Base-by-base conservation (phyloP, 2,888 invertebrate genomes). In the Euproctis similis region DNA sequence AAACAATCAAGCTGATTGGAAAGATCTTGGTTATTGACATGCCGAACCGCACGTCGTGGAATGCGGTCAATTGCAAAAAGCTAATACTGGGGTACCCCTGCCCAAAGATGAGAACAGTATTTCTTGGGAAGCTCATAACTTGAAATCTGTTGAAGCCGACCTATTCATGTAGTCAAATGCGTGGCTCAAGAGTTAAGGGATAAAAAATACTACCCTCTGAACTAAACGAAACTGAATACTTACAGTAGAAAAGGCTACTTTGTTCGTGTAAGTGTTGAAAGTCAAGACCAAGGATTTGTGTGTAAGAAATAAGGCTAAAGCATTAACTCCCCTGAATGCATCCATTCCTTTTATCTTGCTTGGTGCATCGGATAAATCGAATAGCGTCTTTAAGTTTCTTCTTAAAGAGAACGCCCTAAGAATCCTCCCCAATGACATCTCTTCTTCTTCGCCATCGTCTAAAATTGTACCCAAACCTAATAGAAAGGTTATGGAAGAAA, bases 251-350 rank as follows among this genome's bases (percentile, higher is more conserved):
- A 80, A 85, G 32, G 64, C 59, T 6, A 85, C 81, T 56, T 87
- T 86, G 48, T 88, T 88, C 8, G 87, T 71, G 39, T 77, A 88
- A 1, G 88, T 87, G 42, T 73, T 86, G 45, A 86, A 88, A 2
- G 87, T 80, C 65, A 87, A 72, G 0, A 87, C 87, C 78, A 88
- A 84, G 0, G 85, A 82, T 59, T 88, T 88, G 42, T 88, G 88
- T 1, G 86, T 85, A 26, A 87, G 46, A 2, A 88, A 53, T 31
- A 88, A 53, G 1, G 82, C 86, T 0, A 88, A 42, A 1, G 88
- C 87, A 39, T 87, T 87, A 12, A 88, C 48, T 2, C 82, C 82
- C 42, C 88, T 65, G 24, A 85, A 76, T 1, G 87, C 87, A 44
- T 88, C 86, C 1, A 88, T 53, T 1, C 86, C 85, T 34, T 75